A percentile compares a stretch with the other conserved stretches of the same genome.
Evolutionary conservation across 2,888 invertebrate species (phyloP).

Genomic region (Lacanobia wlatinum): DNA sequence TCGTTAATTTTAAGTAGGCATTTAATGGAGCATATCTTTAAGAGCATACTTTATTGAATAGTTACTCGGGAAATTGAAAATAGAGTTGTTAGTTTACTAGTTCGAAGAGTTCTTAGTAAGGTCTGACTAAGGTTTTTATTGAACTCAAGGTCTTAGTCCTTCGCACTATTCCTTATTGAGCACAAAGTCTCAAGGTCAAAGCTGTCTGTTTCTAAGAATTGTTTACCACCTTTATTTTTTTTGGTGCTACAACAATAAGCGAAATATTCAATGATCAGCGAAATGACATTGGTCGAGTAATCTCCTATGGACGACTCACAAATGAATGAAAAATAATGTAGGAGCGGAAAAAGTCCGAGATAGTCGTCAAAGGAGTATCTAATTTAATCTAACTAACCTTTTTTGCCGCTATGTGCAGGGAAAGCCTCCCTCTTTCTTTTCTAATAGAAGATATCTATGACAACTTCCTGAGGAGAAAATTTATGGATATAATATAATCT

Average conservation of each 20-base stretch:
- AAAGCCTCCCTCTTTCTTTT: background rate
- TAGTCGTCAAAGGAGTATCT: too few relatives aligned
- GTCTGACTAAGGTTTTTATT: background rate
- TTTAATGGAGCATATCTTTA: conserved; percentile 26
- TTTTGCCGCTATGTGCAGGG: too few relatives aligned
- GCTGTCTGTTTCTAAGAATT: background rate
- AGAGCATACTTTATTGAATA: conserved; percentile 10
- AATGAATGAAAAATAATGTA: background rate
- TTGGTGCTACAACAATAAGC: background rate
- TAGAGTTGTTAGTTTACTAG: conserved; percentile 1
- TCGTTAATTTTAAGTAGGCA: conserved; percentile 20
- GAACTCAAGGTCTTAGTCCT: background rate
- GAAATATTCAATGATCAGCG: background rate
- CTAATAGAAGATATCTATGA: background rate
- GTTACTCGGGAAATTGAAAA: conserved; percentile 5
- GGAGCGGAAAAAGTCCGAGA: background rate
- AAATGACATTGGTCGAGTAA: background rate
- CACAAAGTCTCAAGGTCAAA: background rate
- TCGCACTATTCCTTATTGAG: background rate
- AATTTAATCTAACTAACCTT: too few relatives aligned
- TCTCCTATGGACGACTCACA: background rate
- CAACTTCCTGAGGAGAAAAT: background rate
- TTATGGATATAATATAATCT: background rate
- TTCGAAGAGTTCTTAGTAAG: conserved; percentile 3
- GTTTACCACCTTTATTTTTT: background rate